Conservation (phyloP, 2,888 invertebrate species). For the Aproaerema taeniolella region DNA sequence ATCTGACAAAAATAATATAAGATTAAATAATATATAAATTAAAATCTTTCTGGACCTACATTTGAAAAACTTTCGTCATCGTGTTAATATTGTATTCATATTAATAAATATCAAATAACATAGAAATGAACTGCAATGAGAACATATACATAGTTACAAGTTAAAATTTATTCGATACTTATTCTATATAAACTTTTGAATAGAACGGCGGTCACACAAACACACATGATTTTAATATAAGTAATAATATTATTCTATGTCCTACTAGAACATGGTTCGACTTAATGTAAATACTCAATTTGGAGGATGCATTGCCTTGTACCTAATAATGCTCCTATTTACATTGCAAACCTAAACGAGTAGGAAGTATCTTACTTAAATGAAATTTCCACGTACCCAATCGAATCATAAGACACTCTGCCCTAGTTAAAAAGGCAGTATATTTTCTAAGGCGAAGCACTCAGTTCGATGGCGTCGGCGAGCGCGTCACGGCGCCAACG, state of each 20-base stretch:
- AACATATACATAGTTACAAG: too few species aligned
- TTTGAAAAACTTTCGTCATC: too few species aligned
- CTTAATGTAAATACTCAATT: slow-evolving; percentile 1
- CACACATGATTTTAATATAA: slow-evolving; percentile 20
- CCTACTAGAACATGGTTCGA: slow-evolving; percentile 16
- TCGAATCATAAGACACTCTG: slow-evolving; percentile 43
- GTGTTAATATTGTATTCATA: too few species aligned
- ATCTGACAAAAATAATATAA: too few species aligned
- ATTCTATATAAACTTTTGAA: slow-evolving; percentile 32
- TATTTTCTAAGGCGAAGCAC: slow-evolving; percentile 47
- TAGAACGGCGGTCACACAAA: slow-evolving; percentile 26
- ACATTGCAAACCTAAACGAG: slow-evolving; percentile 40
- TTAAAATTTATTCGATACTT: too few species aligned
- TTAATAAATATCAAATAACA: too few species aligned
- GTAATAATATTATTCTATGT: slow-evolving; percentile 19
- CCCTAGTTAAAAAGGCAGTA: slow-evolving; percentile 43
- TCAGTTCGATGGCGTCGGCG: slow-evolving; percentile 38
- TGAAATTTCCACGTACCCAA: slow-evolving; percentile 39
- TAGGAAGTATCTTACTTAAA: slow-evolving; percentile 32
- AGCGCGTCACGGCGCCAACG: slow-evolving; percentile 12
- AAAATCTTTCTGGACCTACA: too few species aligned
- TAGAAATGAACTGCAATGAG: too few species aligned
- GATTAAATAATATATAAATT: too few species aligned
- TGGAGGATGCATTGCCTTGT: too few species aligned
- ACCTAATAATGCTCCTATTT: slow-evolving; percentile 34